Evolutionary conservation across 2,888 invertebrate species (phyloP).

Genomic region (Agrilus cyanescens): DNA sequence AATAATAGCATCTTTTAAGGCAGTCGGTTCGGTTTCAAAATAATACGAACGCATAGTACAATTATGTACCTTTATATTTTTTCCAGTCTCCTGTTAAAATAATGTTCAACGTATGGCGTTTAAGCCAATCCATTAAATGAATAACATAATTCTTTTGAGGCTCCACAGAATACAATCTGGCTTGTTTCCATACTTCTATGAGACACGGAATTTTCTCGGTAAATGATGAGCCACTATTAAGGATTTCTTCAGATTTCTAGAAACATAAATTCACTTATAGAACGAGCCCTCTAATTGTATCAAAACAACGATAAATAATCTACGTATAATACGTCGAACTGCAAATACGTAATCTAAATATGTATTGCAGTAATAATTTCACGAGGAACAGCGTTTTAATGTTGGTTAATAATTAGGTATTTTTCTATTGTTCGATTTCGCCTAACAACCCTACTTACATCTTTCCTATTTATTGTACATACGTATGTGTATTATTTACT

Average conservation of each 20-base stretch:
- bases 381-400: too few relatives aligned
- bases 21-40: neutral
- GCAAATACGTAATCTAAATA: too few relatives aligned
- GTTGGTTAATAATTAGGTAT: too few relatives aligned
- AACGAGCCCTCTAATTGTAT: too few relatives aligned
- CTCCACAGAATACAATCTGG: slow-evolving; percentile 23
- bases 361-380: too few relatives aligned
- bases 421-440: too few relatives aligned
- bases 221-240: slow-evolving; percentile 28
- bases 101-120: slow-evolving; percentile 31
- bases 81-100: slow-evolving; percentile 33
- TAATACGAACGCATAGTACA: neutral
- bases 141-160: slow-evolving; percentile 27
- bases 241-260: slow-evolving; percentile 29
- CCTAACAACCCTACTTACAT: too few relatives aligned
- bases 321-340: too few relatives aligned
- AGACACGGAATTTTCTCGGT: slow-evolving; percentile 27
- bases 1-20: neutral
- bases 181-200: slow-evolving; percentile 29
- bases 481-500: too few relatives aligned
- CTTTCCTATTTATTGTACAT: too few relatives aligned
- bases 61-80: slow-evolving; percentile 25
- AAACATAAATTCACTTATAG: slow-evolving; percentile 16
- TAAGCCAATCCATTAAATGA: slow-evolving; percentile 33
- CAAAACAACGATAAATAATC: too few relatives aligned